Conservation (phyloP, 2,113 vertebrate species). For the Ifrita kowaldi region DNA sequence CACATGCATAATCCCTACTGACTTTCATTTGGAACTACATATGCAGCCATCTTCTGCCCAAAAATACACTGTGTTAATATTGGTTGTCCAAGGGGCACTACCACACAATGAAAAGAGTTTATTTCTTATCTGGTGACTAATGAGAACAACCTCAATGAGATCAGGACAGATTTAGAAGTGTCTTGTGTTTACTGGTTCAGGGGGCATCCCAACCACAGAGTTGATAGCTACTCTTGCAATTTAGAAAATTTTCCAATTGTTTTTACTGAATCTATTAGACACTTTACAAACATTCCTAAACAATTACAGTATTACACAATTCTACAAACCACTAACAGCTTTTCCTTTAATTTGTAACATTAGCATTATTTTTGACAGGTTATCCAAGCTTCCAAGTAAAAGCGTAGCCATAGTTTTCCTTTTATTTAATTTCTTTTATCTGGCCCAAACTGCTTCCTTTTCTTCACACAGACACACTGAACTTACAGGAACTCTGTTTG, state of each 20-base stretch:
- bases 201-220: neutral
- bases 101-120: neutral
- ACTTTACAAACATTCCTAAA: neutral
- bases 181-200: neutral
- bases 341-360: neutral
- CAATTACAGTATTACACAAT: neutral
- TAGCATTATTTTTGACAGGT: neutral
- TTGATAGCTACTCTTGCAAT: neutral
- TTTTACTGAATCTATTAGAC: neutral
- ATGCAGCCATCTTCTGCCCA: neutral
- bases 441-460: neutral
- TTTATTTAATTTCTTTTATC: neutral
- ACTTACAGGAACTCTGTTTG: neutral
- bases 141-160: neutral
- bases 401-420: neutral
- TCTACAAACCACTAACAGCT: neutral
- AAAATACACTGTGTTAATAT: neutral
- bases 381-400: neutral
- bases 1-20: neutral
- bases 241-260: neutral
- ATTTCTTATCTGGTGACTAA: neutral
- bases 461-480: neutral
- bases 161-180: neutral
- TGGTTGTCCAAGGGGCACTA: neutral
- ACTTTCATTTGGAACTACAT: neutral